Evolutionary conservation across 2,888 invertebrate species (phyloP), one percentile per base, ranked within the genome.

Genomic region (Erebia epiphron): DNA sequence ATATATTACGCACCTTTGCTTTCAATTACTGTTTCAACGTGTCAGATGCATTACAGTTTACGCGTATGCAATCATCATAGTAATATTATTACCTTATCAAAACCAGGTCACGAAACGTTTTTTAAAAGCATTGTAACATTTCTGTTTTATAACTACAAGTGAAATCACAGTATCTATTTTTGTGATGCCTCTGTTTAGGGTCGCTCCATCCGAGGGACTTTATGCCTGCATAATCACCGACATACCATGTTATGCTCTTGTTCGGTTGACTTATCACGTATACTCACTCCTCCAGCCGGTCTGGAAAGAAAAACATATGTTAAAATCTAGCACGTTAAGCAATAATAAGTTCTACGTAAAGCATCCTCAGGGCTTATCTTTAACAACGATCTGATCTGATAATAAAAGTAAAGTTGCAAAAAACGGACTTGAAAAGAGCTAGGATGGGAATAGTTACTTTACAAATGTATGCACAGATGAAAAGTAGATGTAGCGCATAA

Each of bases 211-310:
- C 77, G 76, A 80, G 82, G 76, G 67, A 67, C 58, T 58, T 58
- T 79, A 75, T 82, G 82, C 82, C 77, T 83, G 83, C 78, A 68
- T 71, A 64, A 73, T 76, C 77, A 75, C 73, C 68, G 66, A 56
- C 67, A 67, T 61, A 67, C 60, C 79, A 81, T 81, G 79, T 83
- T 79, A 80, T 82, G 82, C 80, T 85, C 81, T 77, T 74, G 79
- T 77, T 78, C 83, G 82, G 83, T 86, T 87, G 87, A 91, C 94
- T 95, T 96, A 97, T 98, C 97, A 98, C 97, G 98, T 97, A 93
- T 98, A 98, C 93, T 98, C 98, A 85, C 97, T 96, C 94, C 98
- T 95, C 98, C 98, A 98, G 85, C 97, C 96, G 90, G 96, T 96
- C 98, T 98, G 96, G 73, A 95, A 95, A 86, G 83, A 93, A 88